These are phyloP conservation scores for Lepidochitona cinerea DNA, from an alignment of 2,888 invertebrate species.

Conservation along the genomic window DNA sequence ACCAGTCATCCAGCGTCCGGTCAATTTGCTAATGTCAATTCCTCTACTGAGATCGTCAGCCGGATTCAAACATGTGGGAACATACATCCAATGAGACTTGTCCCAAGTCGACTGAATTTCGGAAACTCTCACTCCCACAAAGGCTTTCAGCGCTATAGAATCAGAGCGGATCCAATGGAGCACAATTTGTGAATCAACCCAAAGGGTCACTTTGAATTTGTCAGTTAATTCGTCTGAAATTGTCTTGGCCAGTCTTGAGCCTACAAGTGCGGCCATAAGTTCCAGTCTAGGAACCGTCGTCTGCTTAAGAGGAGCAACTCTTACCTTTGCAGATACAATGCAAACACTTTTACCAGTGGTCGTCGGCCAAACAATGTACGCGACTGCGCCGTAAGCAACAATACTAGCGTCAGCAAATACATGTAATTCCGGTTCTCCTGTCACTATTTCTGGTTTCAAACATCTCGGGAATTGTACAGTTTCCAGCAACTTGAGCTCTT, in stretches of 20 bases:
- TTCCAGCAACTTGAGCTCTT: not conserved
- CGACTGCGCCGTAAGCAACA: conserved; percentile 14
- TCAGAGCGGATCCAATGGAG: not conserved
- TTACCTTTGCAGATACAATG: conserved; percentile 11
- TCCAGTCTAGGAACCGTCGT: conserved; percentile 16
- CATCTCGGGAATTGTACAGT: not conserved
- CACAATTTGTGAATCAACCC: conserved; percentile 2
- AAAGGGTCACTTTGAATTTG: conserved; percentile 6
- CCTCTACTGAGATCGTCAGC: conserved; percentile 10
- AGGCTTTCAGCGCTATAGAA: not conserved
- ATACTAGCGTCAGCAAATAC: conserved; percentile 17
- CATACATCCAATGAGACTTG: not conserved
- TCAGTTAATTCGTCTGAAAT: conserved; percentile 6
- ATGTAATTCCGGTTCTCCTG: conserved; percentile 9
- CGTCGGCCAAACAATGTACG: conserved; percentile 12
- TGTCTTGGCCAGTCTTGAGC: conserved; percentile 13
- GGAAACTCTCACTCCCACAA: not conserved
- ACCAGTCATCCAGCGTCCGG: conserved; percentile 9
- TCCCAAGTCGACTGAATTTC: conserved; percentile 12
- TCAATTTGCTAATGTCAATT: not conserved
- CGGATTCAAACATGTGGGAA: not conserved
- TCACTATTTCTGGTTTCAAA: conserved; percentile 7
- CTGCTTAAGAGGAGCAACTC: conserved; percentile 19
- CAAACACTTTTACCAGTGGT: not conserved
- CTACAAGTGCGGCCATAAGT: conserved; percentile 16